Evolutionary conservation across 2,113 vertebrate species (phyloP), one percentile per base, ranked within the genome.

Genomic region (Takifugu flavidus): DNA sequence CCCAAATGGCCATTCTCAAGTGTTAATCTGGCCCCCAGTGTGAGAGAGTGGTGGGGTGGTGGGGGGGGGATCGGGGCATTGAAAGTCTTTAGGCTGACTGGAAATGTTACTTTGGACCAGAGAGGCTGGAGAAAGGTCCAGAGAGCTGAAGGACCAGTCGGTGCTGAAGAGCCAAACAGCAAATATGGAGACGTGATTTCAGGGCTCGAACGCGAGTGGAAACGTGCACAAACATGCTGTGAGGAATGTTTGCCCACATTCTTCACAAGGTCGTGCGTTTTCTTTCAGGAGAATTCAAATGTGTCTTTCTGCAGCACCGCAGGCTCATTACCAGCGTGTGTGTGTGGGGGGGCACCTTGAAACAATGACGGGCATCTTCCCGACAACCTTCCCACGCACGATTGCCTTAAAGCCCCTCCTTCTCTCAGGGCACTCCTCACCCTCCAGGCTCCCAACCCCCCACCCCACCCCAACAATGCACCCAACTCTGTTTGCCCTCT

Each of bases 281-380:
- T 20, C 20, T 20, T 20, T 20, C 20, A 20, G 20, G 20, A 20
- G 20, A 20, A 20, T 20, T 20, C 20, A 20, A 20, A 20, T 20
- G 20, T 20, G 20, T 20, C 20, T 20, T 29, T 29, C 28, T 29
- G 28, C 28, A 29, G 28, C 28, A 5, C 28, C 28, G 28, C 65
- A 65, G 43, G 57, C 67, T 80, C 59, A 53, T 78, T 75, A 79
- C 27, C 55, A 53, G 75, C 43, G 56, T 54, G 59, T 20, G 20
- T 20, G 20, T 5, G 20, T 1, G 20, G 78, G 69, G 72, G 63
- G 71, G 70, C 66, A 79, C 74, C 75, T 81, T 82, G 77, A 82
- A 87, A 86, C 75, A 75, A 85, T 80, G 67, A 53, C 49, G 75
- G 68, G 68, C 75, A 78, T 84, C 81, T 78, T 78, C 62, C 66